phyloP scores from a whole-genome alignment of 1,140 invertebrate species.

The Macrosteles quadrilineatus region DNA sequence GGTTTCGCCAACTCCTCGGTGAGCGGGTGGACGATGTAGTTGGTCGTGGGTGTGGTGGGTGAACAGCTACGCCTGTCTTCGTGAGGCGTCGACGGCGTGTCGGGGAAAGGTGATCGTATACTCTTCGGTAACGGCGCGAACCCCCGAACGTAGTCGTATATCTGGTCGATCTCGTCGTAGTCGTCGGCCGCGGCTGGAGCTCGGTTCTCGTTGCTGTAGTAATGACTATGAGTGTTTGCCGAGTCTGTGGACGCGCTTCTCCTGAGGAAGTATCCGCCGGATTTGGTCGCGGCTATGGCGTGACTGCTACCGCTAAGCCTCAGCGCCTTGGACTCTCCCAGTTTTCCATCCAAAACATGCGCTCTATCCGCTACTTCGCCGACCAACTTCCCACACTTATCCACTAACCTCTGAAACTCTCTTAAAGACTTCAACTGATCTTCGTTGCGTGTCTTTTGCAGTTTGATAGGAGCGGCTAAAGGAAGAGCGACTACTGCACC shows the following conservation, averaged over 20 bases:
- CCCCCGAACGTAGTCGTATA: constrained; percentile 93
- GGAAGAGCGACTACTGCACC: constrained; percentile 79
- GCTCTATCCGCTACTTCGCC: constrained; percentile 82
- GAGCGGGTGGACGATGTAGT: constrained; percentile 21
- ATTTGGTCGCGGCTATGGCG: constrained; percentile 54
- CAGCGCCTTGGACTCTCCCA: constrained; percentile 56
- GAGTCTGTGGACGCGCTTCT: constrained; percentile 74
- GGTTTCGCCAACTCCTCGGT: constrained; percentile 63
- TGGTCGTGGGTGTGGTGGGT: neutral
- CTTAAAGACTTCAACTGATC: constrained; percentile 75
- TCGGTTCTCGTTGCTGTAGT: constrained; percentile 53
- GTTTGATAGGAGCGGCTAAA: constrained; percentile 79
- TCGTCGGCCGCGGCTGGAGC: constrained; percentile 61
- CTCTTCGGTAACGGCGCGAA: constrained; percentile 86
- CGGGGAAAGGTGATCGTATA: constrained; percentile 66
- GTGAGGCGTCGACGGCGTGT: constrained; percentile 34
- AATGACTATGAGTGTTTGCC: constrained; percentile 57
- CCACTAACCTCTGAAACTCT: constrained; percentile 77
- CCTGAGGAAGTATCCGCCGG: constrained; percentile 64
- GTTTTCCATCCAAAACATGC: constrained; percentile 71
- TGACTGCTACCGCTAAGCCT: constrained; percentile 35
- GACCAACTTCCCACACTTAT: constrained; percentile 75
- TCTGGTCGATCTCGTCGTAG: constrained; percentile 95
- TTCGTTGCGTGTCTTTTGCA: constrained; percentile 81
- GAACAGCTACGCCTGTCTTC: constrained; percentile 30